phyloP scores from a whole-genome alignment of 2,888 invertebrate genomes.

The Drosophila prolongata region DNA sequence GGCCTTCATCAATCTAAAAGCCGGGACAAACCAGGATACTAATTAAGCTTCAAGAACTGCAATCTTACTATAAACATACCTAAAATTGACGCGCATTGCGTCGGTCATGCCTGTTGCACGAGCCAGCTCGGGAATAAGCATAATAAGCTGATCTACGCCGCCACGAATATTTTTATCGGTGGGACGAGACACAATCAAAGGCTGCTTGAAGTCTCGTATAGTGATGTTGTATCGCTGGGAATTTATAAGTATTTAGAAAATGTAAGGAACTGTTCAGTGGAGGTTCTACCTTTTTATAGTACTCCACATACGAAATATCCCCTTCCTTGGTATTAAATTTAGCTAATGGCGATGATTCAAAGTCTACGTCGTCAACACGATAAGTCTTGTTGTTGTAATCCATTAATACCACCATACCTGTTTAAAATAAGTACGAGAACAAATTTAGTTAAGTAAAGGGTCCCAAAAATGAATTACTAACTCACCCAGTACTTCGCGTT shows the following conservation, averaged over 20 bases:
- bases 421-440: not conserved
- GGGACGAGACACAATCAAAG: slow-evolving; percentile 90
- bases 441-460: not conserved
- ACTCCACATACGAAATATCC: slow-evolving; percentile 87
- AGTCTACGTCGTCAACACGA: slow-evolving; percentile 90
- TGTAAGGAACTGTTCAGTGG: accelerated
- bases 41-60: not conserved
- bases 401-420: slow-evolving; percentile 87
- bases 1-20: slow-evolving; percentile 86
- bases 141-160: slow-evolving; percentile 88
- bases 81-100: slow-evolving; percentile 87
- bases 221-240: slow-evolving; percentile 88
- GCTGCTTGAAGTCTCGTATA: slow-evolving; percentile 89
- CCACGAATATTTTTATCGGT: slow-evolving; percentile 90
- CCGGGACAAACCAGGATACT: not conserved
- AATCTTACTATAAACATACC: slow-evolving; percentile 32
- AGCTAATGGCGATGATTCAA: slow-evolving; percentile 86
- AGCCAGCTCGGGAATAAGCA: slow-evolving; percentile 93
- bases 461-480: slow-evolving; percentile 16
- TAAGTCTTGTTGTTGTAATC: slow-evolving; percentile 89
- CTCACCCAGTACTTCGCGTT: slow-evolving; percentile 86
- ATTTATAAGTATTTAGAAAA: not conserved
- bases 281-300: slow-evolving; percentile 86
- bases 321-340: slow-evolving; percentile 87
- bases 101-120: slow-evolving; percentile 92